Conservation (phyloP, 2,888 invertebrate species). For the Papilio demoleus region DNA sequence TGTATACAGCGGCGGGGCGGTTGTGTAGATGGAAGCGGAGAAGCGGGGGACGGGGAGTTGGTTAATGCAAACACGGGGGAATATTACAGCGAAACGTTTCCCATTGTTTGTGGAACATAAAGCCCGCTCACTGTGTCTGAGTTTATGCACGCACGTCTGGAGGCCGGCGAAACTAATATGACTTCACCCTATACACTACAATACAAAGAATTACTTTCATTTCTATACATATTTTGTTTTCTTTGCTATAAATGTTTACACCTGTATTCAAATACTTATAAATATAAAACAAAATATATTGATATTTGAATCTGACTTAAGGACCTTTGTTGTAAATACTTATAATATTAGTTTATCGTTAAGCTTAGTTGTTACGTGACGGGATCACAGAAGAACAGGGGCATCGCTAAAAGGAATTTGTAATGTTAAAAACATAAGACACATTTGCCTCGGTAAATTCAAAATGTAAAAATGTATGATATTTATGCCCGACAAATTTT, state of each 20-base stretch:
- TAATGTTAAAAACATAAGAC: too few species aligned
- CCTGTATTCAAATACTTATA: too few species aligned
- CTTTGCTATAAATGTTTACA: neutral
- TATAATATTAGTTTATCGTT: neutral
- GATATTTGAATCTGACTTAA: too few species aligned
- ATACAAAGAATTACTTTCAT: conserved; percentile 23
- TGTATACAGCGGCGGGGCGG: neutral
- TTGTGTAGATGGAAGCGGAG: neutral
- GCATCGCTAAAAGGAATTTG: too few species aligned
- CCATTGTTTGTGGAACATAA: conserved; percentile 35
- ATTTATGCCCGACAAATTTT: too few species aligned
- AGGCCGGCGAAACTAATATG: conserved; percentile 24
- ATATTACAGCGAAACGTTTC: conserved; percentile 37
- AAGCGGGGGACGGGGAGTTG: conserved; percentile 1
- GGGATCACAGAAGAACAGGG: neutral
- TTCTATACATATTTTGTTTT: conserved; percentile 2
- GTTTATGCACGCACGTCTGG: conserved; percentile 32
- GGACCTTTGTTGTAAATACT: neutral
- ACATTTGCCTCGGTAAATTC: too few species aligned
- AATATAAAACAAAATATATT: neutral
- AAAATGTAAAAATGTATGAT: too few species aligned
- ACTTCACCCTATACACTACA: conserved; percentile 10
- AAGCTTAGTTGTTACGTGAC: too few species aligned
- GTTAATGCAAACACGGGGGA: conserved; percentile 35
- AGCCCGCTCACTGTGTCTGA: conserved; percentile 33